Evolutionary conservation across 2,888 invertebrate species (phyloP).

Genomic region (Priapulus caudatus): DNA sequence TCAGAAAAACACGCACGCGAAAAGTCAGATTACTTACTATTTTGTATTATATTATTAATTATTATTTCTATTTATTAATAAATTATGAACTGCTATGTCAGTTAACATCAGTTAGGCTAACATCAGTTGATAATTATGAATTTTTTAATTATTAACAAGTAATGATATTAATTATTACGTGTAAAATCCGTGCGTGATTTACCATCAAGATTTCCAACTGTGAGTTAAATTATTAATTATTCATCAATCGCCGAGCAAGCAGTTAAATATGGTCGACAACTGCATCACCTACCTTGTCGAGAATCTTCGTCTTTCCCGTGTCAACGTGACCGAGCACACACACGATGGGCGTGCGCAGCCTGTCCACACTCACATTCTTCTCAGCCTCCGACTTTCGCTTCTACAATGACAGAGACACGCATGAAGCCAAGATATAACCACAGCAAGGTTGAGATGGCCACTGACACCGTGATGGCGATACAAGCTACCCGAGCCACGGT

Average conservation of each 20-base stretch:
- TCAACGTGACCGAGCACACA: constrained; percentile 99
- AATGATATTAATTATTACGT: too few relatives aligned
- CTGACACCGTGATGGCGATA: background rate
- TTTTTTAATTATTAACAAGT: too few relatives aligned
- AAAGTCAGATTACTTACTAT: too few relatives aligned
- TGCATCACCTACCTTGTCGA: constrained; percentile 58
- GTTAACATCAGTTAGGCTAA: too few relatives aligned
- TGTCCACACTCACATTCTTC: constrained; percentile 51
- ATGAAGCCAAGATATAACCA: too few relatives aligned
- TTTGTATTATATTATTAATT: too few relatives aligned
- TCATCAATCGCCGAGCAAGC: constrained; percentile 10
- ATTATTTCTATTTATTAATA: too few relatives aligned
- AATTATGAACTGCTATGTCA: too few relatives aligned
- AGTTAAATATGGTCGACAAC: too few relatives aligned
- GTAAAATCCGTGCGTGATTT: too few relatives aligned
- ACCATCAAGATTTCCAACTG: constrained; percentile 9
- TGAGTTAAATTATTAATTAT: constrained; percentile 8
- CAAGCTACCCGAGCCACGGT: background rate
- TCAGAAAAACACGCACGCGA: background rate
- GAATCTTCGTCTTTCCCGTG: constrained; percentile 97
- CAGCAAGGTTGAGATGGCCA: too few relatives aligned
- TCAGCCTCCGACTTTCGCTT: constrained; percentile 57
- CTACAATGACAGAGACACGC: constrained; percentile 32
- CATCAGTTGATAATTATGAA: too few relatives aligned
- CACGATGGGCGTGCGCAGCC: constrained; percentile 85